Percentiles rank a stretch among this genome's conserved stretches.
Conservation (phyloP, 1,140 invertebrate species). For the Saccostrea glomerata region DNA sequence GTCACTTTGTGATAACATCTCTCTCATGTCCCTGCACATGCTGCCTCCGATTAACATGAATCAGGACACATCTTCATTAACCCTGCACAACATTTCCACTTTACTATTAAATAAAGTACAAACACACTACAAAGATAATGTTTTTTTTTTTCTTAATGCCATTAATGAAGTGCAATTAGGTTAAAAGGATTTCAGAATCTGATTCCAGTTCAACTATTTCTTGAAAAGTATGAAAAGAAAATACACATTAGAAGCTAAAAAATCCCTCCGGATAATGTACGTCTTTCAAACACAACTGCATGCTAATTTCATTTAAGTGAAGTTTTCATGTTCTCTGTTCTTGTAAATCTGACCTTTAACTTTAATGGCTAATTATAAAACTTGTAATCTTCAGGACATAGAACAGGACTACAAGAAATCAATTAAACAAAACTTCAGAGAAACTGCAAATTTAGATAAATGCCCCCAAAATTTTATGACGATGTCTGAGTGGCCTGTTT, state of each 20-base stretch:
- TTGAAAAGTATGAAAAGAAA: background rate
- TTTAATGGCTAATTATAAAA: background rate
- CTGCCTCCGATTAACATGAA: background rate
- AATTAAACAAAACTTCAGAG: background rate
- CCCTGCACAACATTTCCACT: background rate
- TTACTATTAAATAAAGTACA: background rate
- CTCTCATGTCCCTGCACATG: background rate
- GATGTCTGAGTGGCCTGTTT: background rate
- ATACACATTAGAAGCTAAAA: background rate
- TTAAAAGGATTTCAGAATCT: background rate
- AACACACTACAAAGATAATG: background rate
- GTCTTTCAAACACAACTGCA: too few relatives aligned
- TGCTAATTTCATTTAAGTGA: background rate
- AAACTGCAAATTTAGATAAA: background rate
- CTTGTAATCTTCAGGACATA: background rate
- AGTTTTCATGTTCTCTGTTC: background rate
- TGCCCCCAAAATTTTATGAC: background rate
- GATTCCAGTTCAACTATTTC: background rate
- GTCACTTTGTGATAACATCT: background rate
- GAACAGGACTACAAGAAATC: background rate
- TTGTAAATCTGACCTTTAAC: background rate
- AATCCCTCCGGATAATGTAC: too few relatives aligned
- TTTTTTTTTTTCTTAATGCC: background rate
- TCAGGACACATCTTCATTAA: background rate
- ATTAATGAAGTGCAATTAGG: background rate